Evolutionary conservation across 2,888 invertebrate genomes (phyloP).

Genomic region (Athalia rosae): DNA sequence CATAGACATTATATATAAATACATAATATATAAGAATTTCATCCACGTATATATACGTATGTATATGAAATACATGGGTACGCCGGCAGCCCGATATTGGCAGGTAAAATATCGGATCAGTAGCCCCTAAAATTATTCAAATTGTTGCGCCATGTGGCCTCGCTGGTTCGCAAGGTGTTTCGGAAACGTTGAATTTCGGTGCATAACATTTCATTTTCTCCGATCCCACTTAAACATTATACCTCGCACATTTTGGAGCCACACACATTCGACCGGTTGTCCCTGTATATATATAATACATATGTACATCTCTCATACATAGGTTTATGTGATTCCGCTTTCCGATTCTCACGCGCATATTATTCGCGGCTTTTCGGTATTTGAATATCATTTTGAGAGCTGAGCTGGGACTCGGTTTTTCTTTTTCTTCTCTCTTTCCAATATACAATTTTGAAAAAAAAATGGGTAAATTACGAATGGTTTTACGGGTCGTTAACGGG

Average conservation of each 20-base stretch:
- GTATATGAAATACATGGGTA: background rate
- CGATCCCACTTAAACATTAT: slow-evolving; percentile 24
- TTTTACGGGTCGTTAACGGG: slow-evolving; percentile 7
- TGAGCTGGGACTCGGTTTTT: background rate
- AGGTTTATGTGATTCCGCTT: no score
- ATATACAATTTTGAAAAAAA: background rate
- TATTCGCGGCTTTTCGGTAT: slow-evolving; percentile 26
- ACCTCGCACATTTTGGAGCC: no score
- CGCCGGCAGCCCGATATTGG: slow-evolving; percentile 50
- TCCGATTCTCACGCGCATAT: slow-evolving; percentile 3
- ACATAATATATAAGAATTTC: no score
- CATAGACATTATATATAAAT: no score
- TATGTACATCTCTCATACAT: background rate
- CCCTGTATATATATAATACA: slow-evolving; percentile 9
- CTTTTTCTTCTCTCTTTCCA: background rate
- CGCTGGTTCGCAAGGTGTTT: slow-evolving; percentile 44
- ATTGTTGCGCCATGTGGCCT: slow-evolving; percentile 43
- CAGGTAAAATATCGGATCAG: slow-evolving; percentile 45
- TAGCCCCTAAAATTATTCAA: slow-evolving; percentile 48
- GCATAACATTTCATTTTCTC: slow-evolving; percentile 26
- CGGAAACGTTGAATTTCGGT: slow-evolving; percentile 22
- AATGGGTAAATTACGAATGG: slow-evolving; percentile 1
- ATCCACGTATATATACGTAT: background rate
- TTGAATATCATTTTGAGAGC: slow-evolving; percentile 29
- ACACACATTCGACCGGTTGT: no score